Conservation (phyloP, 2,888 invertebrate species). For the Heteromurus nitidus region DNA sequence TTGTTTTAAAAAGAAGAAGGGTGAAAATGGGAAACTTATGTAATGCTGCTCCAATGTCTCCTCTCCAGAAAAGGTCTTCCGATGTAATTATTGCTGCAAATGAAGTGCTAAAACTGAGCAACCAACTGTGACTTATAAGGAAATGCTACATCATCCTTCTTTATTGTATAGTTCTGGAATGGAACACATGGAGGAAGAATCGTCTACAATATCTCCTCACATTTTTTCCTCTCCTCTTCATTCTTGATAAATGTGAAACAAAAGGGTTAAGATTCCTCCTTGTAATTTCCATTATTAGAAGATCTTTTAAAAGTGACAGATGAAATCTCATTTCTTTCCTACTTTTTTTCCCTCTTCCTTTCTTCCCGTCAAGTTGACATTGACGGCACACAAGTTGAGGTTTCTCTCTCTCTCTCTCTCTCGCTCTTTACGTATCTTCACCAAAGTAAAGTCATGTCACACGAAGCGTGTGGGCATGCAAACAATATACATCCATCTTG, state of each 20-base stretch:
- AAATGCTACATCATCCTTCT: constrained; percentile 23
- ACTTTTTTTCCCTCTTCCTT: constrained; percentile 25
- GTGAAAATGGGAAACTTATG: background rate
- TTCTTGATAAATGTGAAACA: constrained; percentile 13
- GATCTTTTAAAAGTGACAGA: constrained; percentile 56
- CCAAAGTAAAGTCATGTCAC: background rate
- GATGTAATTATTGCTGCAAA: constrained; percentile 33
- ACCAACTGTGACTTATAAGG: constrained; percentile 43
- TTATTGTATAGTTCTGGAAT: background rate
- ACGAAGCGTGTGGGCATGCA: background rate
- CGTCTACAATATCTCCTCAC: background rate
- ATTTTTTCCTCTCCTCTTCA: background rate
- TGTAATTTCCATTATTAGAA: constrained; percentile 62
- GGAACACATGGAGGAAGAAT: no score
- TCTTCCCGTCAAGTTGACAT: constrained; percentile 52
- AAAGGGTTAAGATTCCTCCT: constrained; percentile 33
- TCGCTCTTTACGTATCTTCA: background rate
- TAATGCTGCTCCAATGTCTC: background rate
- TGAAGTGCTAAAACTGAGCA: constrained; percentile 40
- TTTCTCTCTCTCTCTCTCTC: background rate
- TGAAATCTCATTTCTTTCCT: constrained; percentile 48
- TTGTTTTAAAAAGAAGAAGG: background rate
- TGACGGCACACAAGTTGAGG: constrained; percentile 36
- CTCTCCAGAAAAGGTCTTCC: constrained; percentile 12
- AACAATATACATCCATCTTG: background rate